phyloP scores from a whole-genome alignment of 2,113 vertebrate genomes.

The Hyaena hyaena region DNA sequence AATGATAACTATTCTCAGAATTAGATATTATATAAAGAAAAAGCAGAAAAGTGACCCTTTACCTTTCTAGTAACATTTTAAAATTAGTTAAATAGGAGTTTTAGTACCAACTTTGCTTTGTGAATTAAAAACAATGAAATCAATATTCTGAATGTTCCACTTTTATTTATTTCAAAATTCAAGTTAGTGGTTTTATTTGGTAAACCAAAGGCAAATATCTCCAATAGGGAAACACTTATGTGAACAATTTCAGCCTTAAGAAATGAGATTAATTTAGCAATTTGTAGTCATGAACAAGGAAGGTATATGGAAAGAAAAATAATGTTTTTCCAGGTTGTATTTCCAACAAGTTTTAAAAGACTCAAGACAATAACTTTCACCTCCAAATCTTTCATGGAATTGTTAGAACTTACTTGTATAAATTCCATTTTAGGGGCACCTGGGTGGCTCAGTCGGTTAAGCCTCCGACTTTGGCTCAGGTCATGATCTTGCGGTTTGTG shows the following conservation, averaged over 20 bases:
- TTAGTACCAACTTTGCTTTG: neutral
- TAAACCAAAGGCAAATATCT: neutral
- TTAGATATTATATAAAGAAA: neutral
- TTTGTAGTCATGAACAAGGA: neutral
- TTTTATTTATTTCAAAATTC: slow-evolving; percentile 27
- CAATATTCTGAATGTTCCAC: neutral
- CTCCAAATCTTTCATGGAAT: neutral
- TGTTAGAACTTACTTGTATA: neutral
- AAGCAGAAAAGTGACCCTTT: neutral
- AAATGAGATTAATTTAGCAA: slow-evolving; percentile 13
- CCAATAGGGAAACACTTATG: neutral
- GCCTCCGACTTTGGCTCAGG: too few relatives aligned
- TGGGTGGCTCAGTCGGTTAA: too few relatives aligned
- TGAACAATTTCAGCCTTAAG: neutral
- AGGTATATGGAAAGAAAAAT: neutral
- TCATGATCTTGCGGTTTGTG: too few relatives aligned
- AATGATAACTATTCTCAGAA: neutral
- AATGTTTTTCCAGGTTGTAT: neutral
- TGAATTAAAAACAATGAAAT: slow-evolving; percentile 9
- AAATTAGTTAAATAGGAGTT: neutral
- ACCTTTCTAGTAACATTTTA: neutral
- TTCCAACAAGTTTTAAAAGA: neutral
- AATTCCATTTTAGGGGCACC: neutral
- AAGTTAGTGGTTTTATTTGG: neutral
- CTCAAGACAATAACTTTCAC: neutral